phyloP scores from a whole-genome alignment of 2,888 invertebrate species.

The Caenorhabditis sp. region DNA sequence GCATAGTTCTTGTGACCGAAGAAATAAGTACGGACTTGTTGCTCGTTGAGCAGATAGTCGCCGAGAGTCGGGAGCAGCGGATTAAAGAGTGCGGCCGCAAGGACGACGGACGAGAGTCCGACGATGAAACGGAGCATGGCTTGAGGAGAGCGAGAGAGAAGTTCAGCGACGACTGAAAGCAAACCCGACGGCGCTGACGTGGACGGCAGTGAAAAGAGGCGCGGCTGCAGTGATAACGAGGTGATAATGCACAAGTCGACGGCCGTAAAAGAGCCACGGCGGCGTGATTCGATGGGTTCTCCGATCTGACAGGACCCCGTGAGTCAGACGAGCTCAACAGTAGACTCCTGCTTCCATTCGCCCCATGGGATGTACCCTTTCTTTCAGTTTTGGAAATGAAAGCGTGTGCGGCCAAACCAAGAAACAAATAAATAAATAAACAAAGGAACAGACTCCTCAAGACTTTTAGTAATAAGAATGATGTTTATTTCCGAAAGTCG shows the following conservation, averaged over 20 bases:
- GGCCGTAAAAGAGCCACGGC: slow-evolving; percentile 6
- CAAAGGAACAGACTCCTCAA: no score
- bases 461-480: no score
- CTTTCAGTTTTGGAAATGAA: no score
- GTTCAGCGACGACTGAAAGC: neutral
- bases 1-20: slow-evolving; percentile 9
- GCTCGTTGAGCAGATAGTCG: slow-evolving; percentile 38
- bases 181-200: slow-evolving; percentile 2
- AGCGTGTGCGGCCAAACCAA: no score
- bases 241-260: slow-evolving; percentile 10
- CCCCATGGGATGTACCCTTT: no score
- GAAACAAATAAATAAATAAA: no score
- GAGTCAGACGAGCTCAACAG: no score
- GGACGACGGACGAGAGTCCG: slow-evolving; percentile 21
- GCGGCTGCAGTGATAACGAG: slow-evolving; percentile 29
- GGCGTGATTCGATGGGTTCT: no score
- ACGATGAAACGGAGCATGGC: slow-evolving; percentile 36
- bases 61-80: slow-evolving; percentile 44
- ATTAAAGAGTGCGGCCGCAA: slow-evolving; percentile 31
- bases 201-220: slow-evolving; percentile 26
- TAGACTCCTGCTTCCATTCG: no score
- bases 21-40: slow-evolving; percentile 46
- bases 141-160: neutral
- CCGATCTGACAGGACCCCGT: no score
- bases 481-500: no score